Conservation (phyloP, 2,113 vertebrate genomes). For the mouse (Mus musculus) region GRCm39 chr14:29502501-29503000, state of each 20-base stretch:
- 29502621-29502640: not conserved
- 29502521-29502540: not conserved
- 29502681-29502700: not conserved
- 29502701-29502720: not conserved
- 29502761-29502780: conserved; percentile 42
- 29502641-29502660: not conserved
- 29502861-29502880: conserved; percentile 54
- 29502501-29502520: not conserved
- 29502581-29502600: not conserved
- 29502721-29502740: not conserved
- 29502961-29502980: conserved; percentile 41
- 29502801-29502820: conserved; percentile 35
- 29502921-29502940: conserved; percentile 19
- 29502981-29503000: conserved; percentile 10
- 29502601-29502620: not conserved
- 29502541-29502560: not conserved
- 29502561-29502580: not conserved
- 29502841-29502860: not conserved
- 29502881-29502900: not conserved
- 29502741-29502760: conserved; percentile 1
- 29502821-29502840: not conserved
- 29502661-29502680: not conserved
- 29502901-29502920: conserved; percentile 58
- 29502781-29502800: not conserved
- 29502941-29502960: not conserved